Evolutionary conservation across 1,140 invertebrate genomes (phyloP), one percentile per base, ranked within the genome.

Genomic region (Bombus confusus): DNA sequence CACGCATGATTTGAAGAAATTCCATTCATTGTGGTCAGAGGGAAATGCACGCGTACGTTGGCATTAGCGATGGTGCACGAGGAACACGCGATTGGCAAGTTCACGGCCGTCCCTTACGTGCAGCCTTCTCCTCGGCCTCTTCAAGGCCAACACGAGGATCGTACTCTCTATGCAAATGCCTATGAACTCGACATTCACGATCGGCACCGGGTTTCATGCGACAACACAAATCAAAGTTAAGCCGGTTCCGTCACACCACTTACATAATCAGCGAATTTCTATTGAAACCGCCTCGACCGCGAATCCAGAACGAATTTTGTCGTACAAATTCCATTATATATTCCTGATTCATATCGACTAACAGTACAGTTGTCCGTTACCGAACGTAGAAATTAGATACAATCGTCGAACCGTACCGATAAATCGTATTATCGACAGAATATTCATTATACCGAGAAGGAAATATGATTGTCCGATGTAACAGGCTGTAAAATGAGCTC

Each of bases 71-170:
- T 79, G 88, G 75, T 68, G 62, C 68, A 76, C 72, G 77, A 52
- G 76, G 81, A 90, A 87, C 82, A 89, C 73, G 52, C 78, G 74
- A 74, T 64, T 86, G 83, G 87, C 92, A 94, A 95, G 93, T 95
- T 94, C 94, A 95, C 89, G 94, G 92, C 91, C 93, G 90, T 88
- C 91, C 89, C 87, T 88, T 86, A 86, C 79, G 72, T 78, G 77
- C 87, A 91, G 80, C 77, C 90, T 87, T 92, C 87, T 89, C 76
- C 57, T 86, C 87, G 81, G 83, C 83, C 85, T 92, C 90, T 87
- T 91, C 93, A 94, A 94, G 92, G 94, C 90, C 92, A 94, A 39
- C 34, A n/a, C 78, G 74, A 80, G 74, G 43, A 87, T 77, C 82
- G 77, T 88, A 79, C 84, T 90, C 88, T 89, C 88, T 90, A 90